phyloP scores from a whole-genome alignment of 2,888 invertebrate genomes.

The Prosapia bicincta region DNA sequence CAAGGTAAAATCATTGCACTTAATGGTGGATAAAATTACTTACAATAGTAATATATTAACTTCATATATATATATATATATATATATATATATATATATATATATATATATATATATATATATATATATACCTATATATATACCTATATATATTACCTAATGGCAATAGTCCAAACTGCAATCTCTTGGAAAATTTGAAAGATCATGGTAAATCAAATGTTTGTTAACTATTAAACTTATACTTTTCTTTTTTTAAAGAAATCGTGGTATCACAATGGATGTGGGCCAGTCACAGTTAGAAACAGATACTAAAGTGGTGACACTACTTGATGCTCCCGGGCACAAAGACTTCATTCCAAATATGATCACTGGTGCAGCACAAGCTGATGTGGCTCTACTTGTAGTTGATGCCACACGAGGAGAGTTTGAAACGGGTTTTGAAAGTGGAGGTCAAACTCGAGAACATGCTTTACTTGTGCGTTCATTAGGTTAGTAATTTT shows the following conservation, averaged over 20 bases:
- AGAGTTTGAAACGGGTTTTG: constrained; percentile 99
- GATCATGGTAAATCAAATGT: no score
- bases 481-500: constrained; percentile 57
- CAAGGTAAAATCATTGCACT: no score
- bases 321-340: constrained; percentile 94
- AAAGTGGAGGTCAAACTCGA: constrained; percentile 94
- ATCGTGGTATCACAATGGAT: constrained; percentile 98
- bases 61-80: no score
- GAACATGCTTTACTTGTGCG: constrained; percentile 95
- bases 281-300: constrained; percentile 91
- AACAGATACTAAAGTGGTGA: constrained; percentile 74
- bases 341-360: constrained; percentile 99
- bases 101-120: no score
- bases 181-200: no score
- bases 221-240: no score
- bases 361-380: constrained; percentile 98
- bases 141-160: no score
- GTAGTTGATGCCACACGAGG: constrained; percentile 96
- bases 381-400: constrained; percentile 95
- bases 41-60: no score
- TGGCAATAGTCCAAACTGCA: no score
- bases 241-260: constrained; percentile 52
- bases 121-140: no score
- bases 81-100: no score
- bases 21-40: no score